A percentile compares a stretch with the other conserved stretches of the same genome.
phyloP scores from a whole-genome alignment of 2,113 vertebrate species.

The Neolamprologus longior region DNA sequence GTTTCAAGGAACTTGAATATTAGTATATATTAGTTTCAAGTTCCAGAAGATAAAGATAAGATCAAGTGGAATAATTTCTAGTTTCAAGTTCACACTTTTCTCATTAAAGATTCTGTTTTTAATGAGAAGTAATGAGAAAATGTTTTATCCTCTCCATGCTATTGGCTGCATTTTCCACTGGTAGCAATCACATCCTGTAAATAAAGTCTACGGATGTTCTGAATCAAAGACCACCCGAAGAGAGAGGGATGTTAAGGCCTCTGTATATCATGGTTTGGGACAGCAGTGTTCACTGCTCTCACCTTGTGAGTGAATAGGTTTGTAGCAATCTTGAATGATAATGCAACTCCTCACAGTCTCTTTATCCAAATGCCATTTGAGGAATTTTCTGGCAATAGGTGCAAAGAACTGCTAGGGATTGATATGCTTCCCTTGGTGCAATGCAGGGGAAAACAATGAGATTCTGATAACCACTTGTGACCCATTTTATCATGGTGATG shows the following conservation, averaged over 20 bases:
- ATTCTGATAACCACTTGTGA: too few species aligned
- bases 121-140: neutral
- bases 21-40: neutral
- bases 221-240: neutral
- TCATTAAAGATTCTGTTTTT: neutral
- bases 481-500: too few species aligned
- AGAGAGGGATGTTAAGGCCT: neutral
- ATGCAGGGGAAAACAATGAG: too few species aligned
- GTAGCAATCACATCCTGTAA: neutral
- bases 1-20: neutral
- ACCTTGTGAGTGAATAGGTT: neutral
- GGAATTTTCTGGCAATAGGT: neutral
- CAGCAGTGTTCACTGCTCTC: neutral
- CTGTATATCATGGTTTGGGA: neutral
- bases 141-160: neutral
- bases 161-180: neutral
- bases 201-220: neutral
- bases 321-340: neutral
- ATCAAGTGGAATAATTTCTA: neutral
- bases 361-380: neutral
- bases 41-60: neutral
- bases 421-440: too few species aligned
- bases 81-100: neutral
- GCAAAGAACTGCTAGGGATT: too few species aligned
- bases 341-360: neutral